A percentile compares a stretch with the other conserved stretches of the same genome.
Evolutionary conservation across 2,113 vertebrate genomes (phyloP).

Genomic region (Ophiodon elongatus): DNA sequence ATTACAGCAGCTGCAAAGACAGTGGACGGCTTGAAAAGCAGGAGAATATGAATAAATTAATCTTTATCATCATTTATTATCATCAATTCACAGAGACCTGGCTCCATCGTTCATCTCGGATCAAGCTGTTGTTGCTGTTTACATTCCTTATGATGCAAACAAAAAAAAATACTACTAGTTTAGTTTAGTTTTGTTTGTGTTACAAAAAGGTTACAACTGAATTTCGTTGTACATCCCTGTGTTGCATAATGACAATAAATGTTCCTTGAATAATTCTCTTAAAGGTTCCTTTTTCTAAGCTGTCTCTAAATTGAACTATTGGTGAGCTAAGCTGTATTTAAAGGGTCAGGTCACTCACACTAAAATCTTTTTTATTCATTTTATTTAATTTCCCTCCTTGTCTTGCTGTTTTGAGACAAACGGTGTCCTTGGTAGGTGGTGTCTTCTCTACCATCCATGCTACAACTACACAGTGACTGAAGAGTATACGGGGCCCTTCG

Average conservation of each 20-base stretch:
- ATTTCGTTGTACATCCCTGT: too few relatives aligned
- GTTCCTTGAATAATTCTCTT: background rate
- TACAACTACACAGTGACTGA: background rate
- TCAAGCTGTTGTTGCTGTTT: background rate
- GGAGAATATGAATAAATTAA: background rate
- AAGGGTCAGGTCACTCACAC: background rate
- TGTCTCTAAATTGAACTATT: conserved; percentile 6
- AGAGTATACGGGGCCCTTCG: background rate
- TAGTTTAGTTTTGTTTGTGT: too few relatives aligned
- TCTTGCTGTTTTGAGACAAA: background rate
- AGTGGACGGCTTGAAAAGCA: background rate
- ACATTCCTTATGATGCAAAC: too few relatives aligned
- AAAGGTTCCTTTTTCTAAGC: background rate
- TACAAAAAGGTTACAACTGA: too few relatives aligned
- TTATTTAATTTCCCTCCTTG: background rate
- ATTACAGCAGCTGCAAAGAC: background rate
- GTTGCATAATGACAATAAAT: too few relatives aligned
- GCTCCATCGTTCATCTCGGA: background rate
- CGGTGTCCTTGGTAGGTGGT: background rate
- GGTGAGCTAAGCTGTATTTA: background rate
- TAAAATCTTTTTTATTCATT: conserved; percentile 5
- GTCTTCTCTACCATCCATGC: too few relatives aligned
- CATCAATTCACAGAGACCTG: too few relatives aligned
- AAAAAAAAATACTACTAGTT: too few relatives aligned
- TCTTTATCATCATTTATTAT: background rate